Evolutionary conservation across 2,113 vertebrate genomes (phyloP).

Genomic region (Neotragus moschatus): DNA sequence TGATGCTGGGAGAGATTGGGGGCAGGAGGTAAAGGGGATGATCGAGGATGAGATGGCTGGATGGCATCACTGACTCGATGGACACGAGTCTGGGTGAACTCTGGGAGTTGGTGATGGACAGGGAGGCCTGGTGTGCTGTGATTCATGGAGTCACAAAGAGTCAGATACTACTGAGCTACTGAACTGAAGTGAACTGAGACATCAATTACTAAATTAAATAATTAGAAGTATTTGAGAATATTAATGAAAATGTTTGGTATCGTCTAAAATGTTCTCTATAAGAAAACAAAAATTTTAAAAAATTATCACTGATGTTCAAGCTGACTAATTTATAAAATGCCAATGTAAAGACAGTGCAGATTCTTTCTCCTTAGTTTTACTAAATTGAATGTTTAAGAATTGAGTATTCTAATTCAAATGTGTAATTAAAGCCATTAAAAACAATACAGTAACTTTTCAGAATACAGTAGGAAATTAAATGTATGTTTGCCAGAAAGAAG

Average conservation of each 20-base stretch:
- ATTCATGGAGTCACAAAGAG: too few species aligned
- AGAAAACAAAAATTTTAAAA: neutral
- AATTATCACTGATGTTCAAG: neutral
- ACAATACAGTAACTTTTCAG: neutral
- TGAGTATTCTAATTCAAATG: neutral
- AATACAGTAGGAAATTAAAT: neutral
- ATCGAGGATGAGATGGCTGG: too few species aligned
- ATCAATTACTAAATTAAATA: neutral
- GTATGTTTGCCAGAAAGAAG: neutral
- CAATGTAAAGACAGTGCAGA: neutral
- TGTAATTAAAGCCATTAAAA: neutral
- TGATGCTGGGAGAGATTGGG: too few species aligned
- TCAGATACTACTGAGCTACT: rapidly evolving
- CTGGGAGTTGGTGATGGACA: too few species aligned
- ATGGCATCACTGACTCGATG: too few species aligned
- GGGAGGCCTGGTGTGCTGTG: too few species aligned
- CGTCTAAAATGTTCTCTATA: neutral
- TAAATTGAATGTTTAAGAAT: neutral
- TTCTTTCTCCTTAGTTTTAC: neutral
- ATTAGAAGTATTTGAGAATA: neutral
- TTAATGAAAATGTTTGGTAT: neutral
- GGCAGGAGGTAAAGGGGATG: too few species aligned
- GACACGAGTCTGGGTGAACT: too few species aligned
- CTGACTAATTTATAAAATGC: neutral
- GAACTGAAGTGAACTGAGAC: neutral